These are phyloP conservation scores for Unio pictorum DNA, from an alignment of 2,888 invertebrate species.

Conservation along the genomic window DNA sequence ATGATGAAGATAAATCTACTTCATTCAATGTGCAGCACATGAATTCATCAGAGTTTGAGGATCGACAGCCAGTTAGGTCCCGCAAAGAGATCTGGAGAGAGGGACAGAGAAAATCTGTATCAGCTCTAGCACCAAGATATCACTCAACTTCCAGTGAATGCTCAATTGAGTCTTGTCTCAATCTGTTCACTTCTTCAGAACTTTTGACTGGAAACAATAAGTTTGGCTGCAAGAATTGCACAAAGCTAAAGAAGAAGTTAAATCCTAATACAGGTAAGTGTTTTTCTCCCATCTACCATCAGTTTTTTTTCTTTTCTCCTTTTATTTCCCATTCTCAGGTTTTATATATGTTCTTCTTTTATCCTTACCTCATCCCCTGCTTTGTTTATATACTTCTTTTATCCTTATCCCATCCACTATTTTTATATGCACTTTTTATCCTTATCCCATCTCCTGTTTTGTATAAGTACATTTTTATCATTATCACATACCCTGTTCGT, in stretches of 20 bases:
- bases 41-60: neutral
- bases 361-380: too few species aligned
- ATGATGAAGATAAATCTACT: constrained; percentile 1
- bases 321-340: too few species aligned
- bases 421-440: too few species aligned
- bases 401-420: too few species aligned
- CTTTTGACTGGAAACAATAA: constrained; percentile 92
- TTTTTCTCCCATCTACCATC: too few species aligned
- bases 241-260: constrained; percentile 68
- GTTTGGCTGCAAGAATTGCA: constrained; percentile 93
- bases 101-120: constrained; percentile 36
- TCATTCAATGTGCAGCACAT: neutral
- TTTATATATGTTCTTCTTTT: too few species aligned
- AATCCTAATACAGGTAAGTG: constrained; percentile 41
- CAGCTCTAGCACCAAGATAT: constrained; percentile 72
- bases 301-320: too few species aligned
- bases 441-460: too few species aligned
- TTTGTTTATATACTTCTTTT: too few species aligned
- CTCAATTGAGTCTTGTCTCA: constrained; percentile 86
- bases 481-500: too few species aligned
- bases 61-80: constrained; percentile 5
- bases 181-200: constrained; percentile 93
- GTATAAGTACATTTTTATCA: too few species aligned
- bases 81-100: constrained; percentile 32
- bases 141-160: constrained; percentile 74